A percentile compares a stretch with the other conserved stretches of the same genome.
phyloP scores from a whole-genome alignment of 2,113 vertebrate species.

The Dicerorhinus sumatrensis region DNA sequence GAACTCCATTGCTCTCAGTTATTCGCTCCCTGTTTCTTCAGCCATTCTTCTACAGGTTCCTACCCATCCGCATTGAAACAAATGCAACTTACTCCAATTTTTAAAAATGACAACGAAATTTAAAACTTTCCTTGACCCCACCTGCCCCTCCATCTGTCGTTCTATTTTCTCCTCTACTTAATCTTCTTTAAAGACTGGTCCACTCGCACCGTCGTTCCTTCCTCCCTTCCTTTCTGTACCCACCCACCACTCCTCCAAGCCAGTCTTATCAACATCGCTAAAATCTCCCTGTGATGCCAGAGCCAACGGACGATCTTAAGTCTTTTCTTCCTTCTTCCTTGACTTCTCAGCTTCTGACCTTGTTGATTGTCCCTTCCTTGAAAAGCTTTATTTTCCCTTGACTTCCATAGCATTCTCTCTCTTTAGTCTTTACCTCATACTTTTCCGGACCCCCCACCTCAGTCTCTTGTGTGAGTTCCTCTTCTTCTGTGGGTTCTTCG shows the following conservation, averaged over 20 bases:
- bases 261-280: neutral
- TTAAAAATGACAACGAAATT: neutral
- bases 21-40: neutral
- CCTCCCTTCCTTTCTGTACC: neutral
- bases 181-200: neutral
- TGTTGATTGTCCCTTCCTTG: neutral
- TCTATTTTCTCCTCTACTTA: neutral
- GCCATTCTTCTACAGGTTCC: neutral
- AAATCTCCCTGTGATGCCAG: neutral
- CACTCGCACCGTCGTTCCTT: neutral
- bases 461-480: neutral
- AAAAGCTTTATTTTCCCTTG: neutral
- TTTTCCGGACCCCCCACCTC: neutral
- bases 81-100: neutral
- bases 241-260: neutral
- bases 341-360: neutral
- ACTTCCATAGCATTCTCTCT: neutral
- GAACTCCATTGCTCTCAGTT: neutral
- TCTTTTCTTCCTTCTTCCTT: neutral
- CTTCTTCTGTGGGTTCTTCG: neutral
- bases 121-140: neutral
- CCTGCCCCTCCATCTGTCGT: neutral
- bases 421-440: neutral
- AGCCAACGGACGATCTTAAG: neutral
- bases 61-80: neutral